These are phyloP conservation scores for Calameuta filiformis DNA, from an alignment of 2,888 invertebrate genomes.

Conservation along the genomic window DNA sequence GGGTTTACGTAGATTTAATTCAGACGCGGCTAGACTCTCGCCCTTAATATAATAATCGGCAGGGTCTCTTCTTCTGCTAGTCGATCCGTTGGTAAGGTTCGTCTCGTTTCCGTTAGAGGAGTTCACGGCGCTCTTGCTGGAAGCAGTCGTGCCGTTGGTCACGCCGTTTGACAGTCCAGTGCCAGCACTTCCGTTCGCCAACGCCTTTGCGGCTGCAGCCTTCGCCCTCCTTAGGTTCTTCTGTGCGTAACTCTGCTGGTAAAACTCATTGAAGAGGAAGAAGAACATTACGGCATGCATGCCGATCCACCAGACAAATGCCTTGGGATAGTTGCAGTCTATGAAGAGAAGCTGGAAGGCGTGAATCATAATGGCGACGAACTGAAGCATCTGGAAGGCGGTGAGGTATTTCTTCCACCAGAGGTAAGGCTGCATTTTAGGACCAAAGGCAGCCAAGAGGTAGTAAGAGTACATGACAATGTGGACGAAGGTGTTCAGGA, in stretches of 20 bases:
- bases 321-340: constrained; percentile 92
- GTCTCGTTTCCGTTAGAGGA: constrained; percentile 18
- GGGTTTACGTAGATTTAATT: constrained; percentile 57
- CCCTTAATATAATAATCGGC: constrained; percentile 70
- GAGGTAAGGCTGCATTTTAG: constrained; percentile 83
- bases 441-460: constrained; percentile 90
- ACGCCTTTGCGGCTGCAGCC: constrained; percentile 42
- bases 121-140: constrained; percentile 26
- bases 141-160: constrained; percentile 44
- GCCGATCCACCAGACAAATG: constrained; percentile 97
- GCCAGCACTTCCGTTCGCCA: constrained; percentile 30
- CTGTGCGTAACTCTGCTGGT: constrained; percentile 79
- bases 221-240: constrained; percentile 44
- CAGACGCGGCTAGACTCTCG: constrained; percentile 60
- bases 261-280: constrained; percentile 95
- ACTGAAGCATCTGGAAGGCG: constrained; percentile 91
- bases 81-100: constrained; percentile 32
- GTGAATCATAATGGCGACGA: constrained; percentile 89
- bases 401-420: constrained; percentile 98
- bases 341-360: constrained; percentile 92
- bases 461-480: constrained; percentile 97
- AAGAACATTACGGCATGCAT: constrained; percentile 96
- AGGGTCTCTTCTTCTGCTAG: constrained; percentile 58
- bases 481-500: constrained; percentile 96
- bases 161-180: constrained; percentile 29